A percentile compares a stretch with the other conserved stretches of the same genome.
Evolutionary conservation across 2,113 vertebrate species (phyloP).

Genomic region (Melanotaenia duboulayi): DNA sequence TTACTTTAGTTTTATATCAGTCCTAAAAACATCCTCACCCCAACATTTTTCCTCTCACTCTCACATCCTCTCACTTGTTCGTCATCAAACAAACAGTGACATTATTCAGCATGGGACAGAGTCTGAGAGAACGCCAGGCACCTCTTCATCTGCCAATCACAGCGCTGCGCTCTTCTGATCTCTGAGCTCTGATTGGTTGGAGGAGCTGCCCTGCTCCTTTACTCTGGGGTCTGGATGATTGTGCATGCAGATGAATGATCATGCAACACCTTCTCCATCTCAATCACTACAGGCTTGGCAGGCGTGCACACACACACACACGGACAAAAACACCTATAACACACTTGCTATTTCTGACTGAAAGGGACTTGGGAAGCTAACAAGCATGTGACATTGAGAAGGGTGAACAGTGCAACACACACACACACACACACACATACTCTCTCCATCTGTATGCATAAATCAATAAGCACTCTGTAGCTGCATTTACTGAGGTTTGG

Average conservation of each 20-base stretch:
- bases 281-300: slow-evolving; percentile 52
- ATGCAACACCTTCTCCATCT: slow-evolving; percentile 64
- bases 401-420: slow-evolving; percentile 51
- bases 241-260: slow-evolving; percentile 64
- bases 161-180: slow-evolving; percentile 28
- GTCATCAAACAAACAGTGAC: slow-evolving; percentile 68
- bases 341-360: slow-evolving; percentile 39
- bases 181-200: slow-evolving; percentile 31
- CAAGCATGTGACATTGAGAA: slow-evolving; percentile 74
- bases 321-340: slow-evolving; percentile 17
- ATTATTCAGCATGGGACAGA: slow-evolving; percentile 60
- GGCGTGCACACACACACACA: slow-evolving; percentile 14
- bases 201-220: slow-evolving; percentile 37
- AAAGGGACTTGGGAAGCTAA: slow-evolving; percentile 61
- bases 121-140: slow-evolving; percentile 27
- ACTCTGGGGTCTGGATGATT: slow-evolving; percentile 50
- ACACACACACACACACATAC: slow-evolving; percentile 34
- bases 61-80: slow-evolving; percentile 44
- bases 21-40: not conserved
- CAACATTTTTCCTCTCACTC: slow-evolving; percentile 16
- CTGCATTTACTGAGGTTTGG: slow-evolving; percentile 69
- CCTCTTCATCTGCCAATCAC: slow-evolving; percentile 56
- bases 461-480: slow-evolving; percentile 72
- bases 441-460: slow-evolving; percentile 72
- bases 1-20: not conserved